These are phyloP conservation scores for Leucosticte australis DNA, from an alignment of 2,113 vertebrate species.

Conservation along the genomic window DNA sequence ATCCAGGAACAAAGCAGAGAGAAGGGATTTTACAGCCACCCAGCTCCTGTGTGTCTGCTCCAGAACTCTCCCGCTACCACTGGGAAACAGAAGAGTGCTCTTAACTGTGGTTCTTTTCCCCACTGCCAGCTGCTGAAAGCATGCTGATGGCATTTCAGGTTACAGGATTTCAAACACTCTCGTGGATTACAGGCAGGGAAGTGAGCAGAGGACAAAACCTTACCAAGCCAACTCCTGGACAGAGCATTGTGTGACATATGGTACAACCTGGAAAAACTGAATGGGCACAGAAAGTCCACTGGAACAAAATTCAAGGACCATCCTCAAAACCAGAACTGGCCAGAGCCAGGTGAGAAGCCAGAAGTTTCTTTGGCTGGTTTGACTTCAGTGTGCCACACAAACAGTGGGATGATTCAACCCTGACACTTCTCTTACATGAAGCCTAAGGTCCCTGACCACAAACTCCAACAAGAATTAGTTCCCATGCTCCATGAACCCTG, in stretches of 20 bases:
- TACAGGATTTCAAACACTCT: background rate
- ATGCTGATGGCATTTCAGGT: fast-evolving
- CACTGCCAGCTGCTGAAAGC: background rate
- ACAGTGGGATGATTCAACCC: background rate
- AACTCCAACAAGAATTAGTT: background rate
- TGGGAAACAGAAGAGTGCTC: background rate
- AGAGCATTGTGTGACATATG: fast-evolving
- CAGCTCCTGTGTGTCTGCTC: background rate
- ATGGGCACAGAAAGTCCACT: background rate
- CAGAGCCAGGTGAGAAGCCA: background rate
- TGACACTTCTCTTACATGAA: background rate
- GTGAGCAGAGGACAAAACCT: background rate
- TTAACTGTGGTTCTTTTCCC: background rate
- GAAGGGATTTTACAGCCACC: background rate
- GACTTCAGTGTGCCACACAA: background rate
- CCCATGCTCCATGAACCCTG: background rate
- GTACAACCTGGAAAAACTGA: background rate
- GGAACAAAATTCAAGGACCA: background rate
- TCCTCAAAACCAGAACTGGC: background rate
- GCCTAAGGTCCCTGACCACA: background rate
- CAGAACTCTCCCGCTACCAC: background rate
- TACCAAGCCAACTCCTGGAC: background rate
- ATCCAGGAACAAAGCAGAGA: background rate
- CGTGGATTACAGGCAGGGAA: background rate
- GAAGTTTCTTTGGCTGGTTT: background rate